Evolutionary conservation across 2,888 invertebrate genomes (phyloP).

Genomic region (Beris morrisii): DNA sequence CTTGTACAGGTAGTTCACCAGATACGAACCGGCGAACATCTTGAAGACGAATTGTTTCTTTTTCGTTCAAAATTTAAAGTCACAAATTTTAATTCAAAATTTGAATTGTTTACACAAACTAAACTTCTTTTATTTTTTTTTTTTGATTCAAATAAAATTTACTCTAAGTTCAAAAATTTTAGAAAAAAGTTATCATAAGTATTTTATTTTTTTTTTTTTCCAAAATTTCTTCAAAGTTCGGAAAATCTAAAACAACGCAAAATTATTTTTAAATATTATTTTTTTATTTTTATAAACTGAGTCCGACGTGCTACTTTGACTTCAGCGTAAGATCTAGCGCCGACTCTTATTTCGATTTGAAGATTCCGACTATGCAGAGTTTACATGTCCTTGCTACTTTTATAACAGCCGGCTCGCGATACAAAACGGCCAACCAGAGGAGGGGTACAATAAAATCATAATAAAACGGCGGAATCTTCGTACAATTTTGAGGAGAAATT

Average conservation of each 20-base stretch:
- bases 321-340: conserved; percentile 33
- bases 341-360: conserved; percentile 35
- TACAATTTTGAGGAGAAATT: no score
- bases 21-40: conserved; percentile 50
- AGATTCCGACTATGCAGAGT: conserved; percentile 57
- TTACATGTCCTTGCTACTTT: conserved; percentile 58
- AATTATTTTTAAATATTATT: conserved; percentile 1
- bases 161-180: background rate
- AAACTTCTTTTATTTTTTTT: conserved; percentile 1
- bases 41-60: conserved; percentile 16
- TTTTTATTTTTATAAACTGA: conserved; percentile 12
- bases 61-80: background rate
- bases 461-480: background rate
- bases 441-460: conserved; percentile 29
- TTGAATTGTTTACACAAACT: background rate
- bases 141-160: conserved; percentile 13
- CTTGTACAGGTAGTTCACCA: conserved; percentile 50
- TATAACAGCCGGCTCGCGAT: conserved; percentile 51
- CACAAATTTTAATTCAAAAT: background rate
- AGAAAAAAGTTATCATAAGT: no score
- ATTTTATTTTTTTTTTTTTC: conserved; percentile 1
- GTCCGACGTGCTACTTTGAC: conserved; percentile 34
- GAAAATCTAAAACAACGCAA: background rate
- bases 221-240: conserved; percentile 4
- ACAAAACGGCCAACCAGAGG: conserved; percentile 27